These are phyloP conservation scores for Irena cyanogastra DNA, from an alignment of 2,113 vertebrate genomes.

Conservation along the genomic window DNA sequence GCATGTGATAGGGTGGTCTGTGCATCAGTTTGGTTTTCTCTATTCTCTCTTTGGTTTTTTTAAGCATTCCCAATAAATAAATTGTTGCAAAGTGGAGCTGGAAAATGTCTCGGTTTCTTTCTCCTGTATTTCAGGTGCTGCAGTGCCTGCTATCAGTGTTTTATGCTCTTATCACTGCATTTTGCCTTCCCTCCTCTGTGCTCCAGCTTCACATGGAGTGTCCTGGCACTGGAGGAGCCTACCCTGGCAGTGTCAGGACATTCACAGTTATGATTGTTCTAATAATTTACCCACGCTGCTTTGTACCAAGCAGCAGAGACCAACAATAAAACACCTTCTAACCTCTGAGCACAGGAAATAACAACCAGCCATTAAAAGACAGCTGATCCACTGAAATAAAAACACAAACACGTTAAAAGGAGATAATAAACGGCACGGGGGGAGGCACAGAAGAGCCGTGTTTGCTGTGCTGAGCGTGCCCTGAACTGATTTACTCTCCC, in stretches of 20 bases:
- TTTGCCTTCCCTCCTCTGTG: not conserved
- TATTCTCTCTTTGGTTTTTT: not conserved
- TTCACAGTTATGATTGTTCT: not conserved
- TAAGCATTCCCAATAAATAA: constrained; percentile 26
- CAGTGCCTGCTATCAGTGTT: not conserved
- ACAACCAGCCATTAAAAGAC: not conserved
- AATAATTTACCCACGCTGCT: not conserved
- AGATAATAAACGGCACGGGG: not conserved
- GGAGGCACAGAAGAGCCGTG: not conserved
- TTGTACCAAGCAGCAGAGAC: not conserved
- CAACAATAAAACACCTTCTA: not conserved
- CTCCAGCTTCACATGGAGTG: not conserved
- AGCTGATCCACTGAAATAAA: not conserved
- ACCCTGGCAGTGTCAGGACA: not conserved
- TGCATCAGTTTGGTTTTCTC: not conserved
- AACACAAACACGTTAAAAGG: not conserved
- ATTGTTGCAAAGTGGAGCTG: not conserved
- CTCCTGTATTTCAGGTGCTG: not conserved
- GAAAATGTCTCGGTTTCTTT: not conserved
- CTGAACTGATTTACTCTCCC: not conserved
- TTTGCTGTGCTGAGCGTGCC: not conserved
- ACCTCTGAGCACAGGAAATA: not conserved
- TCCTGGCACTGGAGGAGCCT: not conserved
- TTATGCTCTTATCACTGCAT: not conserved
- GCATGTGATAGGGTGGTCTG: not conserved